Base-by-base conservation (phyloP, 1,140 invertebrate genomes). In the Hyles vespertilio region DNA sequence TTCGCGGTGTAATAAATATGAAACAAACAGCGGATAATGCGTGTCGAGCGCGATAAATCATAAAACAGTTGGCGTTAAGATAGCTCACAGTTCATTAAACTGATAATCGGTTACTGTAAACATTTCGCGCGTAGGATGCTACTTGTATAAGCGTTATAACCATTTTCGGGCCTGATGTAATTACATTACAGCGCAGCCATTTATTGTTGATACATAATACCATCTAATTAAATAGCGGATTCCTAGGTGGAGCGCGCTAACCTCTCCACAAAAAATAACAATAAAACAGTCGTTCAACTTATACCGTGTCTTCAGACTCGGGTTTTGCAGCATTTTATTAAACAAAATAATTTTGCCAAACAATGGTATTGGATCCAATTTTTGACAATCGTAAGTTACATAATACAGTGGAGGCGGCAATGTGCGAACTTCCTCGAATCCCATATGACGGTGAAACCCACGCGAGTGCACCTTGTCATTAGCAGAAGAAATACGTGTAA, bases 401-500 rank as follows among this genome's bases (percentile, higher is more conserved):
- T 69, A 58, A 61, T 43, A 56, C 53, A 59, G 0, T 2, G 22
- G 22, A 1, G 54, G 11, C 36, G 36, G n/a, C 62, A 67, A 76
- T 77, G 73, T 75, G 63, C 51, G 51, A 54, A 79, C 82, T 85
- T 83, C 78, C 78, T 81, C 72, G 63, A 78, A 62, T 61, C 49
- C 74, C 85, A 86, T 67, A 77, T 88, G 85, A 61, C 68, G 72
- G 78, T 64, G 78, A 81, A 84, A 85, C 77, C 59, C 70, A 69
- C 58, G 65, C 65, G 61, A 69, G 59, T 67, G 70, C 67, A 77
- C 72, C 68, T 72, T 74, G 62, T 77, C 69, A 78, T 81, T 80
- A 76, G 59, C 73, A 81, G 83, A 82, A 87, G 83, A 73, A 78
- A 71, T 64, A 71, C 77, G 68, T 70, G 67, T 65, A 68, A 51